These are phyloP conservation scores for Gallinago nigripennis DNA, from an alignment of 2,797 vertebrate species.

Conservation along the genomic window DNA sequence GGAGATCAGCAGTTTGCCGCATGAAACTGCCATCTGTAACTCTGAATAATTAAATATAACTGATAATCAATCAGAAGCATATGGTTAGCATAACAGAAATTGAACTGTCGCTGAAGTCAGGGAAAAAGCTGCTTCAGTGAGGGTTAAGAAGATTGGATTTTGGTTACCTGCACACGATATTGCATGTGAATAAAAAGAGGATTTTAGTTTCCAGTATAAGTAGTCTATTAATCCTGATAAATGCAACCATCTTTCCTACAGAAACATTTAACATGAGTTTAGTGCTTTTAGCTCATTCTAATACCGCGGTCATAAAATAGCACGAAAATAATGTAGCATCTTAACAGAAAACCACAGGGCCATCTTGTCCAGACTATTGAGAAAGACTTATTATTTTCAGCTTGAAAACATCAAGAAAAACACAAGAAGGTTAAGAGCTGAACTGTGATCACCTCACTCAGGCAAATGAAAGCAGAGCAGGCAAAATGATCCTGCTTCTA, in stretches of 20 bases:
- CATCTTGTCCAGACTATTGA: background rate
- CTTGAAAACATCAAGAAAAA: conserved; percentile 17
- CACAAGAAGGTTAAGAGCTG: background rate
- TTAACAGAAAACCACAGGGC: conserved; percentile 14
- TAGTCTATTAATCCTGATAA: conserved; percentile 70
- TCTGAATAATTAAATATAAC: conserved; percentile 68
- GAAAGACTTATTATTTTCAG: background rate
- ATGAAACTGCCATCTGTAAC: conserved; percentile 66
- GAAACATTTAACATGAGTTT: conserved; percentile 53
- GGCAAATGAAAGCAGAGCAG: background rate
- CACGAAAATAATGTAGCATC: conserved; percentile 19
- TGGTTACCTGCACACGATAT: conserved; percentile 52
- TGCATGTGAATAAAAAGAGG: conserved; percentile 53
- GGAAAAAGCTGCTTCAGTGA: conserved; percentile 59
- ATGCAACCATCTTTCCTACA: conserved; percentile 41
- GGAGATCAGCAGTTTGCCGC: conserved; percentile 55
- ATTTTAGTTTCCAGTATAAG: conserved; percentile 44
- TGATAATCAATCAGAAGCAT: conserved; percentile 70
- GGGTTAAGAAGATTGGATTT: conserved; percentile 64
- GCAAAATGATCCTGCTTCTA: background rate
- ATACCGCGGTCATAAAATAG: conserved; percentile 31
- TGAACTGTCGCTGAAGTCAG: conserved; percentile 68
- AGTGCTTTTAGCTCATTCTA: conserved; percentile 44
- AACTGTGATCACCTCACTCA: background rate
- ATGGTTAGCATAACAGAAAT: conserved; percentile 70